phyloP scores from a whole-genome alignment of 2,113 vertebrate species.

The Hemicordylus capensis region DNA sequence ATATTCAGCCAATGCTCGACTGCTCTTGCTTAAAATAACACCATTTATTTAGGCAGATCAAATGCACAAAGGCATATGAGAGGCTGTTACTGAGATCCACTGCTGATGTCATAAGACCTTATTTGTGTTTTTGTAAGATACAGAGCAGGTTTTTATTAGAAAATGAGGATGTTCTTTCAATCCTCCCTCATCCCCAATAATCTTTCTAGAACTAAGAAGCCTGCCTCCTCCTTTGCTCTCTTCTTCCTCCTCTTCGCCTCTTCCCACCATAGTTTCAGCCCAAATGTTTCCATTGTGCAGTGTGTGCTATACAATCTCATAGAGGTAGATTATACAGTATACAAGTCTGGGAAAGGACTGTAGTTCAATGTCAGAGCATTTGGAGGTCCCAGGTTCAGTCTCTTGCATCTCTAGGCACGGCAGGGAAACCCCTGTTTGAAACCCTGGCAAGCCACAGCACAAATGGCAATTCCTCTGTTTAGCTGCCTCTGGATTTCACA shows the following conservation, averaged over 20 bases:
- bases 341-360: too few species aligned
- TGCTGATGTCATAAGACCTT: constrained; percentile 43
- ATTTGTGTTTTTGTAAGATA: constrained; percentile 25
- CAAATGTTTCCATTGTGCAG: background rate
- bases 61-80: constrained; percentile 59
- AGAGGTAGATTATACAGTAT: too few species aligned
- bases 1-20: constrained; percentile 59
- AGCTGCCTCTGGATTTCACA: background rate
- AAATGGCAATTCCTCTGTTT: too few species aligned
- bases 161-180: constrained; percentile 46
- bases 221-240: constrained; percentile 34
- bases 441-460: too few species aligned
- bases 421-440: too few species aligned
- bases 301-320: background rate
- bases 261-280: background rate
- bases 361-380: too few species aligned
- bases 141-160: constrained; percentile 60
- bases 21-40: constrained; percentile 66
- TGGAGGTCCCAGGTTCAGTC: too few species aligned
- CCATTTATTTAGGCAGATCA: constrained; percentile 66
- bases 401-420: too few species aligned
- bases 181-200: constrained; percentile 17
- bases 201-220: background rate
- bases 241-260: background rate
- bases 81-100: constrained; percentile 54